A percentile compares a stretch with the other conserved stretches of the same genome.
These are phyloP conservation scores for Rhabdomys dilectus DNA, from an alignment of 2,113 vertebrate species.

Conservation along the genomic window DNA sequence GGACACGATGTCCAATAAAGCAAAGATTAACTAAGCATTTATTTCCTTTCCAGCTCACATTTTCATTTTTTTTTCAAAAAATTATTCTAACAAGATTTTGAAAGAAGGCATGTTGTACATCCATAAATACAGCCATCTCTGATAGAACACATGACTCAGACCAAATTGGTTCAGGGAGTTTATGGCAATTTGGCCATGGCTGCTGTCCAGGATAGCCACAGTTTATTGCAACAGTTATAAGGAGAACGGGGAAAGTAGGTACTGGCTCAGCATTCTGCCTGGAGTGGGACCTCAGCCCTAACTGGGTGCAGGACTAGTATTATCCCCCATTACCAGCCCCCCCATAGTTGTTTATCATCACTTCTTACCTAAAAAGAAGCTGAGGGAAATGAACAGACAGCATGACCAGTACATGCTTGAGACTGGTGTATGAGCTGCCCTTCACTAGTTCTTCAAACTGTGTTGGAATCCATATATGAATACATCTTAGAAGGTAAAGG, in stretches of 20 bases:
- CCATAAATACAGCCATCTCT: fast-evolving
- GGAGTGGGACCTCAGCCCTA: background rate
- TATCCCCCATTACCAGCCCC: background rate
- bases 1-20: slow-evolving; percentile 83
- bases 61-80: slow-evolving; percentile 65
- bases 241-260: no score
- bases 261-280: background rate
- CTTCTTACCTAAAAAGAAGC: background rate
- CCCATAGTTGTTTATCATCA: background rate
- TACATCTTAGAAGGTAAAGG: background rate
- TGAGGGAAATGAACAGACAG: background rate
- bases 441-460: background rate
- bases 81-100: background rate
- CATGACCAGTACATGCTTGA: fast-evolving
- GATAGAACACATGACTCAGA: background rate
- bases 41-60: slow-evolving; percentile 59
- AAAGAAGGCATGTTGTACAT: background rate
- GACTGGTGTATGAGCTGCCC: background rate
- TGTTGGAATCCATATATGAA: background rate
- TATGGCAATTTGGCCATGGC: background rate
- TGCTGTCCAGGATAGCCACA: slow-evolving; percentile 40
- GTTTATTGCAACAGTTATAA: slow-evolving; percentile 61
- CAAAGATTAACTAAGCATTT: slow-evolving; percentile 15
- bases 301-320: no score
- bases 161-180: fast-evolving